Evolutionary conservation across 2,113 vertebrate genomes (phyloP).

Genomic region (Heterotilapia buettikoferi): DNA sequence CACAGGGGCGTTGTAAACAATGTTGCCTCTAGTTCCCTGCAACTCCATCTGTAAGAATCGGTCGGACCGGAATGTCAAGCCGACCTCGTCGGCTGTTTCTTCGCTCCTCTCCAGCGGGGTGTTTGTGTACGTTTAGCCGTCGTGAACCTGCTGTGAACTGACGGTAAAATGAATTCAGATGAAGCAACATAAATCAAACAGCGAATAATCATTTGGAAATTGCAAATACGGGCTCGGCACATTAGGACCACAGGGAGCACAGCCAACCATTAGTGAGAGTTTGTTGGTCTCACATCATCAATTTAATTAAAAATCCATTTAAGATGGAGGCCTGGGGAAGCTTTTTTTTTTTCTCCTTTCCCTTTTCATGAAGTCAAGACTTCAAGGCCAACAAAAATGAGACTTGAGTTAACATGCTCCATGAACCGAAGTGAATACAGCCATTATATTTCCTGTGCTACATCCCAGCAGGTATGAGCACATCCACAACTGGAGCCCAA

Average conservation of each 20-base stretch:
- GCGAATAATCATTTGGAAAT: slow-evolving; percentile 58
- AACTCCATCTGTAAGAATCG: slow-evolving; percentile 26
- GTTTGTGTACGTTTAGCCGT: neutral
- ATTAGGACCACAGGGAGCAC: slow-evolving; percentile 59
- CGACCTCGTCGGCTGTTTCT: slow-evolving; percentile 26
- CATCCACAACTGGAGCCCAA: neutral
- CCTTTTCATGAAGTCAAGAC: slow-evolving; percentile 23
- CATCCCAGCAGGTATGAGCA: slow-evolving; percentile 7
- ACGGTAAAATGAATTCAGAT: slow-evolving; percentile 41
- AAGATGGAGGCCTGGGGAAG: slow-evolving; percentile 46
- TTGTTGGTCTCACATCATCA: slow-evolving; percentile 68
- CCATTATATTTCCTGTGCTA: slow-evolving; percentile 5
- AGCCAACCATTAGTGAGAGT: slow-evolving; percentile 52
- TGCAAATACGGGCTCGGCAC: slow-evolving; percentile 41
- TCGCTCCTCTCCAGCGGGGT: neutral
- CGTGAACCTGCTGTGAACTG: slow-evolving; percentile 10
- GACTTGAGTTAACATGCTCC: neutral
- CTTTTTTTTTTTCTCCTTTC: neutral
- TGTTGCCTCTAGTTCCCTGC: slow-evolving; percentile 16
- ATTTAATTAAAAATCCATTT: slow-evolving; percentile 69
- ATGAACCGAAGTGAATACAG: slow-evolving; percentile 16
- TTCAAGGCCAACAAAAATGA: slow-evolving; percentile 41
- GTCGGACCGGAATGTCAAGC: neutral
- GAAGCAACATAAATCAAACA: slow-evolving; percentile 53
- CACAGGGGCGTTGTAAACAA: slow-evolving; percentile 10